These are phyloP conservation scores for Serinus canaria DNA, from an alignment of 2,113 vertebrate genomes.

Conservation along the genomic window DNA sequence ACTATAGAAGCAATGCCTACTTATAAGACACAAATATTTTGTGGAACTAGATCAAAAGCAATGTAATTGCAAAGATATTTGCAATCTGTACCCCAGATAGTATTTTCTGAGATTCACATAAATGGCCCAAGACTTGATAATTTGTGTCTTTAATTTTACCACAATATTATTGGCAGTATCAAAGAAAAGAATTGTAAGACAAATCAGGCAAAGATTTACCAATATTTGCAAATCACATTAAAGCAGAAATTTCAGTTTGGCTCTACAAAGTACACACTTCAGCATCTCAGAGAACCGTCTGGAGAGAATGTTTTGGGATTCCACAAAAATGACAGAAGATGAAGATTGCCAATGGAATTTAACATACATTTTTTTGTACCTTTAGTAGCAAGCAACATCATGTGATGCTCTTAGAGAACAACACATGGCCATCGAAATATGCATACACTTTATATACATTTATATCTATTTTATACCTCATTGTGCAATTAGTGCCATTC, in stretches of 20 bases:
- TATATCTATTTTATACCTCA: not conserved
- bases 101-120: not conserved
- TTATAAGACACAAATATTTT: not conserved
- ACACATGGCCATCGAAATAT: accelerated
- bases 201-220: not conserved
- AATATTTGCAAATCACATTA: not conserved
- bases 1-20: not conserved
- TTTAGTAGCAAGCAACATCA: not conserved
- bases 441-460: accelerated
- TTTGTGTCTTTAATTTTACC: not conserved
- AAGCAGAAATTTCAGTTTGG: not conserved
- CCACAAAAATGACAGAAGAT: not conserved
- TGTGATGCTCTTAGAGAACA: not conserved
- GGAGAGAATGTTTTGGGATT: not conserved
- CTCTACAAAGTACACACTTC: not conserved
- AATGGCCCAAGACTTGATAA: not conserved
- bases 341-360: not conserved
- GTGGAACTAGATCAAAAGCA: not conserved
- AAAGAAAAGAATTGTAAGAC: not conserved
- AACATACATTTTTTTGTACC: not conserved
- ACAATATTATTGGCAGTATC: not conserved
- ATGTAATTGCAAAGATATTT: not conserved
- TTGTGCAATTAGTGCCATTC: not conserved
- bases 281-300: not conserved
- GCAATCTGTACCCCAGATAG: not conserved